A percentile compares a stretch with the other conserved stretches of the same genome.
Evolutionary conservation across 2,888 invertebrate genomes (phyloP).

Genomic region (Calliopum simillimum): DNA sequence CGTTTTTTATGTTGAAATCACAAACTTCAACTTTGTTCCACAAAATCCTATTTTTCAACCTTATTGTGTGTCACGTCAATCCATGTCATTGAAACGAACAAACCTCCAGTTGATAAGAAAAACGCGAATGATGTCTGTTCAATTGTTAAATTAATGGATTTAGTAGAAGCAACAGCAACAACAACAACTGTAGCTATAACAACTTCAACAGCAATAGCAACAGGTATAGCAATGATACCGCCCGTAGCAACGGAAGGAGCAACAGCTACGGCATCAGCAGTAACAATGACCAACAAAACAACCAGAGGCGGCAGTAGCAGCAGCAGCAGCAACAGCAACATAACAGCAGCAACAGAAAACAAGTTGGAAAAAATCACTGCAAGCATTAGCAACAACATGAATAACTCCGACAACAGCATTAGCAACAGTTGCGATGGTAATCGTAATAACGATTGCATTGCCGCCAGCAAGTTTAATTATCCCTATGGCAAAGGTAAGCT

Average conservation of each 20-base stretch:
- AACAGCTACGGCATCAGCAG: constrained; percentile 34
- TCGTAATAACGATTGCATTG: constrained; percentile 56
- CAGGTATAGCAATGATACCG: constrained; percentile 36
- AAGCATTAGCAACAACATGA: constrained; percentile 31
- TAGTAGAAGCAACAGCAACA: constrained; percentile 48
- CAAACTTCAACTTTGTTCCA: background rate
- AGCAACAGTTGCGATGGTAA: constrained; percentile 60
- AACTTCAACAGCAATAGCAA: constrained; percentile 33
- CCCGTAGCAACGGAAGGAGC: constrained; percentile 36
- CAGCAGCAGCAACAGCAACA: constrained; percentile 12
- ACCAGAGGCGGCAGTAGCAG: constrained; percentile 40
- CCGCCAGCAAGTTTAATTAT: constrained; percentile 18
- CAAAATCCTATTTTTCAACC: background rate
- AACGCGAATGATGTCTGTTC: constrained; percentile 63
- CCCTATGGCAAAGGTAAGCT: constrained; percentile 26
- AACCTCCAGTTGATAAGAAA: constrained; percentile 58
- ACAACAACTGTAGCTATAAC: constrained; percentile 43
- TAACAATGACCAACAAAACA: constrained; percentile 46
- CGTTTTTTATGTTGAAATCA: background rate
- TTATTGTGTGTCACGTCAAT: constrained; percentile 5
- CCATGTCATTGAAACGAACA: constrained; percentile 11
- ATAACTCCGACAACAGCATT: constrained; percentile 42
- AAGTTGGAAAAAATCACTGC: constrained; percentile 27
- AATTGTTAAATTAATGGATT: constrained; percentile 60
- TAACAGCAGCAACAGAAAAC: constrained; percentile 12